These are phyloP conservation scores for Urocynchramus pylzowi DNA, from an alignment of 2,113 vertebrate species.

Conservation along the genomic window DNA sequence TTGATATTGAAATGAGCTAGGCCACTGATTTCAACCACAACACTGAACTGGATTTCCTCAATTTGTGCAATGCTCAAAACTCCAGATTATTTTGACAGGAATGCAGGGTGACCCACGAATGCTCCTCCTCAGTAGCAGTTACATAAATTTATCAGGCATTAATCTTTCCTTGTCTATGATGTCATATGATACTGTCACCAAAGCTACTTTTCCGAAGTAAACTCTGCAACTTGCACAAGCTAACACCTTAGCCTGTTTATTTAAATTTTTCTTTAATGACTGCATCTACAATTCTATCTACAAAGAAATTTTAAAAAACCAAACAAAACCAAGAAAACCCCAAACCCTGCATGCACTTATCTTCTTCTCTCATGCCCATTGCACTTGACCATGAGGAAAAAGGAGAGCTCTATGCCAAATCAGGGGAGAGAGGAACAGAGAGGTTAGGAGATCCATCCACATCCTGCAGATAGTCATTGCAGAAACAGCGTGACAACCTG, in stretches of 20 bases:
- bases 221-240: neutral
- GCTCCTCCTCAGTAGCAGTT: neutral
- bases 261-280: neutral
- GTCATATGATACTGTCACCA: neutral
- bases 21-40: neutral
- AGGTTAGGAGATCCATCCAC: neutral
- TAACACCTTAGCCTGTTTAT: neutral
- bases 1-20: neutral
- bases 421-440: neutral
- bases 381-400: neutral
- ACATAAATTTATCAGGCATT: rapidly evolving
- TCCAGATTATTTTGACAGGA: neutral
- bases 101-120: neutral
- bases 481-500: neutral
- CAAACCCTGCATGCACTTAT: neutral
- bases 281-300: neutral
- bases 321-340: neutral
- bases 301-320: neutral
- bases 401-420: neutral
- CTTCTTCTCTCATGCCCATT: neutral
- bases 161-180: neutral
- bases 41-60: neutral
- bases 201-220: neutral
- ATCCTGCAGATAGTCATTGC: neutral
- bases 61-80: neutral